Base-by-base conservation (phyloP, 2,888 invertebrate species). In the Sicus ferrugineus region DNA sequence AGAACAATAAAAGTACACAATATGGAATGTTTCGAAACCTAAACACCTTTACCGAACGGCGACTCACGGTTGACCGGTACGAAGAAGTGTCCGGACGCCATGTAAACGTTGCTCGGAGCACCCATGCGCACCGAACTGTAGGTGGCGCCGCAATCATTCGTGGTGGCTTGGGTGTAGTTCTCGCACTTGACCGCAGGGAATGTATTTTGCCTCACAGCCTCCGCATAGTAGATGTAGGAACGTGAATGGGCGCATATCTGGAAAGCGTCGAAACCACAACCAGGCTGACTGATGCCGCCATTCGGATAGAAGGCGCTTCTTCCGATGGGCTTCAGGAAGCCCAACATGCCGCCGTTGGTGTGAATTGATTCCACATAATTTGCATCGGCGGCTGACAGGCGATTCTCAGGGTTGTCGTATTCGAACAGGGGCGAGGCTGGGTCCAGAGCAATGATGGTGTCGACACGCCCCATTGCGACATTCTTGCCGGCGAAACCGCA, bases 401-500 rank as follows among this genome's bases (percentile, higher is more conserved):
- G 72, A 16, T 75, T 61, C 3, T 58, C 54, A 5, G 75, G 73
- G 14, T 72, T 65, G 14, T 73, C 68, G 19, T 73, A 72, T 16
- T 34, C 58, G 56, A 76, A 79, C 2, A 77, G 26, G 11, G 79
- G 78, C 3, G 71, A 65, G 0, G 80, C 79, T 42, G 80, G 77
- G 70, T 80, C 80, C 50, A 79, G 70, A 38, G 77, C 89, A 74
- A 88, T 87, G 38, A 89, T 88, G 7, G 87, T 86, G 75, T 87
- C 86, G 54, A 88, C 86, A 21, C 87, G 86, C 58, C 88, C 88
- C 75, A 86, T 77, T 59, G 84, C 84, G 1, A 88, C 85, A 74
- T 85, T 86, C 70, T 88, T 88, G 1, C 88, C 89, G n/a, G 88
- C 87, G 66, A 86, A 87, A 0, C 89, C 89, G 16, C 87, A 87